A percentile compares a stretch with the other conserved stretches of the same genome.
phyloP scores from a whole-genome alignment of 2,797 vertebrate species.

The Sebastes kiyomatsui region DNA sequence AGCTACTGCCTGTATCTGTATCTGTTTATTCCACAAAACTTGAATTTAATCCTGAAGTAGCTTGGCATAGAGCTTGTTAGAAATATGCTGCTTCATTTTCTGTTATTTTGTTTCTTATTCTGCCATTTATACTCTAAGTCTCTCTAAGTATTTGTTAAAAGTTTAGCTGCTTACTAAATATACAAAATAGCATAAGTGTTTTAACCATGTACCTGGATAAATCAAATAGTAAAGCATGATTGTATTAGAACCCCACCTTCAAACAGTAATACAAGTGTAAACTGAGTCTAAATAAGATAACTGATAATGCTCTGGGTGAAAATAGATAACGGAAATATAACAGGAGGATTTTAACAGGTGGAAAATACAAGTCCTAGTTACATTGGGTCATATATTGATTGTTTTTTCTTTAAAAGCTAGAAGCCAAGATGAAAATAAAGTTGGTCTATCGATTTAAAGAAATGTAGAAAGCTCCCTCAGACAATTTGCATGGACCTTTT shows the following conservation, averaged over 20 bases:
- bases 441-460: not conserved
- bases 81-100: not conserved
- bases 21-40: not conserved
- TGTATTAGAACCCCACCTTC: not conserved
- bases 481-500: not conserved
- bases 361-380: not conserved
- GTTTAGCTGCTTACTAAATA: not conserved
- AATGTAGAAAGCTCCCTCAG: not conserved
- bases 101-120: not conserved
- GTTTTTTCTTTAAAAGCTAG: not conserved
- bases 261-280: not conserved
- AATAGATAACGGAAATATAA: not conserved
- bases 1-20: not conserved
- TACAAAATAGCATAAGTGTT: not conserved
- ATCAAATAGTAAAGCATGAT: not conserved
- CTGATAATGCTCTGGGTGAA: not conserved
- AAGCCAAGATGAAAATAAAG: not conserved
- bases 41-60: not conserved
- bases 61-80: not conserved
- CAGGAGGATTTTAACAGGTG: not conserved
- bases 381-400: not conserved
- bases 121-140: not conserved
- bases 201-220: not conserved
- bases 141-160: not conserved
- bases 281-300: not conserved